phyloP scores from a whole-genome alignment of 2,113 vertebrate genomes.

The Odontophorus gujanensis region DNA sequence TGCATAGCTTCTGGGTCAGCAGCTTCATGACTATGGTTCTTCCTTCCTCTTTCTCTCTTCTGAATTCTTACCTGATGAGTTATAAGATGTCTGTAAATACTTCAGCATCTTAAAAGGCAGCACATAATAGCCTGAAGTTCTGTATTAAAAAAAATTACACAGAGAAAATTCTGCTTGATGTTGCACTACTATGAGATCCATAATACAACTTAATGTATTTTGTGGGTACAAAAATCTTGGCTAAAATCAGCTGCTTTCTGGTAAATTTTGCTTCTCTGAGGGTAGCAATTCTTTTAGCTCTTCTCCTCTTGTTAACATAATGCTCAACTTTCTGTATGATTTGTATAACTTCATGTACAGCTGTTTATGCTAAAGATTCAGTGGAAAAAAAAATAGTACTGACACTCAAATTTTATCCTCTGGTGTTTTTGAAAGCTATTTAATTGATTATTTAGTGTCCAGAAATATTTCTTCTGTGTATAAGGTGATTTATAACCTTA shows the following conservation, averaged over 20 bases:
- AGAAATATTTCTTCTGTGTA: conserved; percentile 13
- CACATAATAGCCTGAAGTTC: not conserved
- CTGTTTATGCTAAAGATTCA: not conserved
- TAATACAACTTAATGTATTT: not conserved
- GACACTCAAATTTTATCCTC: not conserved
- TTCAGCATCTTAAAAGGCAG: not conserved
- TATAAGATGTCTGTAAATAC: no score
- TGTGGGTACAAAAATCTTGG: not conserved
- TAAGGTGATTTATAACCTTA: conserved; percentile 41
- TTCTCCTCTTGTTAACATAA: not conserved
- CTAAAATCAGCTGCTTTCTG: not conserved
- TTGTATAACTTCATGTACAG: not conserved
- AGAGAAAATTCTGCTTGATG: not conserved
- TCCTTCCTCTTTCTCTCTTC: not conserved
- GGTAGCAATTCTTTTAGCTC: not conserved
- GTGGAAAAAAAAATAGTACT: not conserved
- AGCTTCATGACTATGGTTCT: not conserved
- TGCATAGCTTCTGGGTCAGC: not conserved
- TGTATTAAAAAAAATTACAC: not conserved
- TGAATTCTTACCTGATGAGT: not conserved
- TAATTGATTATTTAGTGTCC: conserved; percentile 38
- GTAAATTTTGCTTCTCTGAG: not conserved
- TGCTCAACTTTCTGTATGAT: not conserved
- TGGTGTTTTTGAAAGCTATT: not conserved
- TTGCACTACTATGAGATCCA: not conserved